These are phyloP conservation scores for Sesamia inferens DNA, from an alignment of 2,888 invertebrate species.

Conservation along the genomic window DNA sequence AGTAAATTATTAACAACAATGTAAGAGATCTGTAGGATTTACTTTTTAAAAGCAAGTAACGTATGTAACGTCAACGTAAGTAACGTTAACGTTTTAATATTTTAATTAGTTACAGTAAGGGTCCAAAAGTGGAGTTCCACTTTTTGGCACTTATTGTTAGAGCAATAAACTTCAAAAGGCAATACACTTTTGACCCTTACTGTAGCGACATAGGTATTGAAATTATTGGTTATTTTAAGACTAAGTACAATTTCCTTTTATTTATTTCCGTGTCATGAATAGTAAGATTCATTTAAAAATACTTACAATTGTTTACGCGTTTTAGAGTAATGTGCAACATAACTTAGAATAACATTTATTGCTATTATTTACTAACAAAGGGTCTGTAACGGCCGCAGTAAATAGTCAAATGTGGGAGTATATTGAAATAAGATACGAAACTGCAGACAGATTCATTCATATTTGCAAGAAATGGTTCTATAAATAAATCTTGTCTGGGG, in stretches of 20 bases:
- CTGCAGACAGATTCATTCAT: slow-evolving; percentile 51
- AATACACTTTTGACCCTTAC: too few relatives aligned
- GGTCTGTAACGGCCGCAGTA: slow-evolving; percentile 35
- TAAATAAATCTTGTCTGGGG: slow-evolving; percentile 46
- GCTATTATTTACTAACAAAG: slow-evolving; percentile 41
- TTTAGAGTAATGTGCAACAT: neutral
- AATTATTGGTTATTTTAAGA: neutral
- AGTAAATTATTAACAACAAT: too few relatives aligned
- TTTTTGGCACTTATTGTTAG: too few relatives aligned
- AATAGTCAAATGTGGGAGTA: slow-evolving; percentile 42
- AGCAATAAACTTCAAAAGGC: too few relatives aligned
- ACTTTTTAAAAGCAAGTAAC: too few relatives aligned
- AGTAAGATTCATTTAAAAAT: neutral
- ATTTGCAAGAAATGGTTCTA: slow-evolving; percentile 46
- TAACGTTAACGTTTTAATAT: neutral
- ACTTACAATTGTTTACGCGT: neutral
- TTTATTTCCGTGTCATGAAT: neutral
- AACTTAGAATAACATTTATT: slow-evolving; percentile 27
- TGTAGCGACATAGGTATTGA: neutral
- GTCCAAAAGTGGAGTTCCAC: too few relatives aligned
- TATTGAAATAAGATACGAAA: slow-evolving; percentile 46
- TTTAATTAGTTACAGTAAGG: too few relatives aligned
- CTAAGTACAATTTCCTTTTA: neutral
- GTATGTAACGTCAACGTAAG: too few relatives aligned
- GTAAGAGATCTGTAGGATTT: too few relatives aligned